Conservation (phyloP, 2,888 invertebrate species). For the Caenorhabditis panamensis region DNA sequence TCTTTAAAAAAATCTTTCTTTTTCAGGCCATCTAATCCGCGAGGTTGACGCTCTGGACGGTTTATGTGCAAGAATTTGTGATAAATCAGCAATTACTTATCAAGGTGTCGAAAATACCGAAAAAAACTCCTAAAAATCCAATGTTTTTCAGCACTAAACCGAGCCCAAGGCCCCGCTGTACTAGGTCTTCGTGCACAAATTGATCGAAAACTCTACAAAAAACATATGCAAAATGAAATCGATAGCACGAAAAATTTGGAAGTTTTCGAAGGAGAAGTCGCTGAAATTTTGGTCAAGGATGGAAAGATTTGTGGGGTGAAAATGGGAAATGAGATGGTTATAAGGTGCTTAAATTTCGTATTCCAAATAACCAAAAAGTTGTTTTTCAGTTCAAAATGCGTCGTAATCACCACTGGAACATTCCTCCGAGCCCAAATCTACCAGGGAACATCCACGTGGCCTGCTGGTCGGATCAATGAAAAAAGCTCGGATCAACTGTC, state of each 20-base stretch:
- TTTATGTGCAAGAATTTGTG: conserved; percentile 89
- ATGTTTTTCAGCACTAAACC: conserved; percentile 86
- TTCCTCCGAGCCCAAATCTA: conserved; percentile 91
- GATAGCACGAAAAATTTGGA: conserved; percentile 83
- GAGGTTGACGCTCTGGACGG: conserved; percentile 93
- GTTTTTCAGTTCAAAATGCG: conserved; percentile 81
- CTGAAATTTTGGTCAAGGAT: conserved; percentile 87
- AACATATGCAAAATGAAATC: conserved; percentile 85
- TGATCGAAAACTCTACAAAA: conserved; percentile 88
- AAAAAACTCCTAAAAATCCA: too few species aligned
- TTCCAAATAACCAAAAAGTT: conserved; percentile 48
- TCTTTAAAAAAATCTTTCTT: not conserved
- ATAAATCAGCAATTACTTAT: conserved; percentile 81
- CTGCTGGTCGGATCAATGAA: conserved; percentile 85
- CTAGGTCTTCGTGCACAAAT: conserved; percentile 93
- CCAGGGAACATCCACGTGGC: conserved; percentile 87
- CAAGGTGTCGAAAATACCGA: conserved; percentile 46
- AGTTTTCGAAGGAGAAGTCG: conserved; percentile 87
- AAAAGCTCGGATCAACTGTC: conserved; percentile 82
- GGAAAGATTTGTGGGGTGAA: conserved; percentile 20
- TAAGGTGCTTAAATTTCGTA: conserved; percentile 23
- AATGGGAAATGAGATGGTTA: conserved; percentile 29
- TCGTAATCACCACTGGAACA: conserved; percentile 91
- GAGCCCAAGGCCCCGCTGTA: conserved; percentile 90
- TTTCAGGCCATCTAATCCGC: conserved; percentile 69